Base-by-base conservation (phyloP, 2,113 vertebrate species). In the Lanius collurio region DNA sequence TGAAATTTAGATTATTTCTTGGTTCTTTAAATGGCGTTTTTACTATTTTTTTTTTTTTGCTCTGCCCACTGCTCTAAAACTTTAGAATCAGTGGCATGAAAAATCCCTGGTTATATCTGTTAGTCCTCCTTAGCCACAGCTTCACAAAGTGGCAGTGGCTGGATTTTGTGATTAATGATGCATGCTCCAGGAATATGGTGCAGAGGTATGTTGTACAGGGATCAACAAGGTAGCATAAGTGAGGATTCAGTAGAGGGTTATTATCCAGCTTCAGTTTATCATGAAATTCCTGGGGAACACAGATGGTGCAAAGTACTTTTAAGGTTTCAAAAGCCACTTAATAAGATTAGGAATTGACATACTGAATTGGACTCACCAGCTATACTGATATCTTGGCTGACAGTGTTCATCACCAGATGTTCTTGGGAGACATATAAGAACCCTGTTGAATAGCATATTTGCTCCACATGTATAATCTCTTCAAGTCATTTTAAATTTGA, bases 281-380 rank as follows among this genome's bases (percentile, higher is more conserved):
- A 35, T 69, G 31, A 82, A 84, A 95, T 95, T 94, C 77, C 65
- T 62, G 81, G 53, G 62, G 57, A 94, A 65, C 44, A 42, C 65
- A 85, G 84, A 91, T 93, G 84, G 64, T 76, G 57, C n/a, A 73
- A 84, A 94, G 82, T 75, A 89, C 87, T 82, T 91, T 9, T 27
- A 69, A 93, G 84, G 62, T 60, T 94, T 96, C 86, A 79, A 94
- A 87, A 94, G 87, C 74, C 62, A 76, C 70, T 89, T 95, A 95
- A 93, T 95, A 93, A 96, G 94, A 91, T 96, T 91, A 94, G 37
- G 39, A 89, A 52, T 39, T 89, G 89, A 89, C 86, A 87, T 67
- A 52, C 69, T 95, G 77, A 84, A 89, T 94, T 84, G 85, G 56
- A 77, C 88, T 95, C 26, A 62, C 41, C 62, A 79, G 41, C 87